Percentiles rank a stretch among this genome's conserved stretches.
phyloP scores from a whole-genome alignment of 64 coral and sea anemone species.

The Montipora foliosa region DNA sequence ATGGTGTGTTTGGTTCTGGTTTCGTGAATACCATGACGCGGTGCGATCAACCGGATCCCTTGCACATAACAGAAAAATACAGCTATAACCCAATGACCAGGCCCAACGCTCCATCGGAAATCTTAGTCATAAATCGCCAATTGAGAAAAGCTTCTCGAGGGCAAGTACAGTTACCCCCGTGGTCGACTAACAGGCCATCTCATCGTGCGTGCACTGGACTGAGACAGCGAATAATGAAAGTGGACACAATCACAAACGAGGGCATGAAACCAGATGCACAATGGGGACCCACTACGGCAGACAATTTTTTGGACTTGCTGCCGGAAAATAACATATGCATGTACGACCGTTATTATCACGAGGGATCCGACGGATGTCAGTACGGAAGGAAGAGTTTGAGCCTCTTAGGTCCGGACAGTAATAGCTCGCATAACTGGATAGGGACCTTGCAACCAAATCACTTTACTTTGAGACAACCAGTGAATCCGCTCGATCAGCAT shows the following conservation, averaged over 20 bases:
- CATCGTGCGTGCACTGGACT: background rate
- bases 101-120: background rate
- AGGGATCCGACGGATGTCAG: background rate
- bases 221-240: background rate
- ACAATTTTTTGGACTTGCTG: background rate
- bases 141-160: background rate
- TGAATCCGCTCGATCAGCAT: background rate
- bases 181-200: background rate
- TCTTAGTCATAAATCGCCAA: background rate
- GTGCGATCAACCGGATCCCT: background rate
- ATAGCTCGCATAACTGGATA: background rate
- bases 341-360: background rate
- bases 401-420: background rate
- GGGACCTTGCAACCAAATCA: background rate
- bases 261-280: background rate
- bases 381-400: background rate
- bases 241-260: background rate
- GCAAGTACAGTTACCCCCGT: background rate
- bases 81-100: slow-evolving; percentile 2
- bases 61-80: background rate
- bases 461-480: background rate
- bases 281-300: background rate
- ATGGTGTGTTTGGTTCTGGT: background rate
- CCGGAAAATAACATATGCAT: background rate
- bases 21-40: background rate